Evolutionary conservation across 2,888 invertebrate species (phyloP).

Genomic region (Melieria omissa): DNA sequence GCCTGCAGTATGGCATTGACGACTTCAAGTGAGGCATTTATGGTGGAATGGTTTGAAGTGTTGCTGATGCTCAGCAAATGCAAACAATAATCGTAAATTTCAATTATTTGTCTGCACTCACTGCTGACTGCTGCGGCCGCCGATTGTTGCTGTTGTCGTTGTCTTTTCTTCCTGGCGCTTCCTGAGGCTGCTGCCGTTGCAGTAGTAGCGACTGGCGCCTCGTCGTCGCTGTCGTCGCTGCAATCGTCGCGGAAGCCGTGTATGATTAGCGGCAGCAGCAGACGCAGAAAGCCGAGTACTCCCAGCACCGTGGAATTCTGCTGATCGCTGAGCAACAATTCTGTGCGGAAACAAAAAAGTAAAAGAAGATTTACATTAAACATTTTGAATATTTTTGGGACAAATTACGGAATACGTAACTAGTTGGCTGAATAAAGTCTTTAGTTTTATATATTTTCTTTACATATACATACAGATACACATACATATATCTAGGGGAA

Average conservation of each 20-base stretch:
- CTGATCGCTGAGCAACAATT: constrained; percentile 60
- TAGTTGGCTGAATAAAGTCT: too few relatives aligned
- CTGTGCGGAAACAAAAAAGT: constrained; percentile 43
- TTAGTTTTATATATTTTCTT: neutral
- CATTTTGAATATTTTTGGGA: too few relatives aligned
- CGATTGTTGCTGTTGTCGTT: constrained; percentile 12
- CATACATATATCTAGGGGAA: neutral
- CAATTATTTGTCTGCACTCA: constrained; percentile 65
- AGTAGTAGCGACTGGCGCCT: constrained; percentile 15
- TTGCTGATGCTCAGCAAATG: constrained; percentile 75
- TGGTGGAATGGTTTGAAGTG: constrained; percentile 85
- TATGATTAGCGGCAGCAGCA: constrained; percentile 72
- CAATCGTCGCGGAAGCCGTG: constrained; percentile 52
- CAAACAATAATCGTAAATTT: constrained; percentile 83
- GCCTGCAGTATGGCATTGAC: constrained; percentile 64
- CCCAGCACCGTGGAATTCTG: constrained; percentile 72
- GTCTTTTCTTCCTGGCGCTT: neutral
- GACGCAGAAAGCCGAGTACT: constrained; percentile 74
- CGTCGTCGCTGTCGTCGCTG: constrained; percentile 49
- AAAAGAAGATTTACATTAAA: too few relatives aligned
- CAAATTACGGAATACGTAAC: too few relatives aligned
- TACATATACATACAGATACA: neutral
- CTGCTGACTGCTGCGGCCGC: constrained; percentile 28
- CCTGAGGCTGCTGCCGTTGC: constrained; percentile 29
- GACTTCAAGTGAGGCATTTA: constrained; percentile 86